Conservation (phyloP, 2,113 vertebrate species). For the Henicopernis longicauda region DNA sequence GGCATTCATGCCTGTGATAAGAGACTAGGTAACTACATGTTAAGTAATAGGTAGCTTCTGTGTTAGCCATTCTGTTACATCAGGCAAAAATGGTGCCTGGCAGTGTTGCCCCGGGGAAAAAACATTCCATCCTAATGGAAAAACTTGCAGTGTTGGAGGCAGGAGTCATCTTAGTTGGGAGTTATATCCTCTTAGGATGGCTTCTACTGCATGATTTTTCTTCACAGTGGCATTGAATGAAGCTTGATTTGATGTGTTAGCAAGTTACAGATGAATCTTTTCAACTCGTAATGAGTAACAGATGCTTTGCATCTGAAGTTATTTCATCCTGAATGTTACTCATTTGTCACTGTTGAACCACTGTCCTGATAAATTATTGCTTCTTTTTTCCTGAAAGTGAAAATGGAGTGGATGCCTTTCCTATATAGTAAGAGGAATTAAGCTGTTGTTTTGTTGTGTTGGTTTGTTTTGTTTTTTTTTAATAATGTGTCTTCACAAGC, state of each 20-base stretch:
- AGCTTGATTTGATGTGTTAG: slow-evolving; percentile 2
- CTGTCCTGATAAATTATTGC: not conserved
- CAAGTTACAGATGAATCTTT: not conserved
- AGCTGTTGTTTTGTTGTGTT: not conserved
- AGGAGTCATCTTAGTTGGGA: not conserved
- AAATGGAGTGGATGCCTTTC: not conserved
- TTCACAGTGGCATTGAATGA: not conserved
- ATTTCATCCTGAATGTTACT: not conserved
- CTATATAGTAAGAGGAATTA: not conserved
- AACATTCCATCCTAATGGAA: not conserved
- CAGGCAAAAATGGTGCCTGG: not conserved
- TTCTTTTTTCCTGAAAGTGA: not conserved
- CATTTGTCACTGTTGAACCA: not conserved
- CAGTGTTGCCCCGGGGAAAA: accelerated
- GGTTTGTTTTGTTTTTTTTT: no score
- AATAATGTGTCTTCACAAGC: not conserved
- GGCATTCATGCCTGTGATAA: not conserved
- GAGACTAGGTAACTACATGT: not conserved
- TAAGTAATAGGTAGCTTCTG: not conserved
- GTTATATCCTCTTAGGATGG: not conserved
- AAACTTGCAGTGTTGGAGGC: not conserved
- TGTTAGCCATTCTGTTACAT: not conserved
- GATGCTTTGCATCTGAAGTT: not conserved
- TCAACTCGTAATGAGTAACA: not conserved
- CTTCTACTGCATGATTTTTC: not conserved